Evolutionary conservation across 1,140 invertebrate genomes (phyloP).

Genomic region (Drosophila auraria): DNA sequence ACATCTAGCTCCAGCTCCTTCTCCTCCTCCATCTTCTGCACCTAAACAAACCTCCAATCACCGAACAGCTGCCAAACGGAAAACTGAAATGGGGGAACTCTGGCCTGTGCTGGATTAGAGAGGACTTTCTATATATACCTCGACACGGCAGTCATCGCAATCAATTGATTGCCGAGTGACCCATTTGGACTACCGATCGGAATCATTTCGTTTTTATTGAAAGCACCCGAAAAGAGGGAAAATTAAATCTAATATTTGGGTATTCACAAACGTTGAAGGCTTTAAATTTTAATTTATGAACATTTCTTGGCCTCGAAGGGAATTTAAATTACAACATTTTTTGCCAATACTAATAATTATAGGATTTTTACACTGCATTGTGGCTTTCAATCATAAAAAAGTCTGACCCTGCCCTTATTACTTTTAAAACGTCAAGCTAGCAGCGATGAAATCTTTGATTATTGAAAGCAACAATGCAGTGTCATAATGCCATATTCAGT

Average conservation of each 20-base stretch:
- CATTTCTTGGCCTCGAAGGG: no score
- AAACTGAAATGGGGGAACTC: conserved; percentile 31
- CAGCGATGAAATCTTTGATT: no score
- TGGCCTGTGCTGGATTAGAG: conserved; percentile 16
- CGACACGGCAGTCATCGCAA: conserved; percentile 3
- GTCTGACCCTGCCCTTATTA: no score
- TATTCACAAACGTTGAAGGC: no score
- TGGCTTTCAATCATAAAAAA: no score
- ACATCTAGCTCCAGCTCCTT: background rate
- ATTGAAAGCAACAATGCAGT: background rate
- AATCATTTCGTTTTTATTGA: conserved; percentile 1
- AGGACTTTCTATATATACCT: conserved; percentile 15
- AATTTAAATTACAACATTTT: no score
- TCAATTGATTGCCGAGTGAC: conserved; percentile 26
- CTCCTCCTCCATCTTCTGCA: background rate
- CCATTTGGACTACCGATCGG: conserved; percentile 5
- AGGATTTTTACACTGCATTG: no score
- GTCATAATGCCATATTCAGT: background rate
- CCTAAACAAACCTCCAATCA: conserved; percentile 28
- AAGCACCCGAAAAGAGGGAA: background rate
- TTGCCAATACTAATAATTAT: no score
- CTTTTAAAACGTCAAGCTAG: no score
- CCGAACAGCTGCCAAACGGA: conserved; percentile 18
- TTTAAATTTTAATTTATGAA: no score
- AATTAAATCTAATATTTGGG: no score